Conservation (phyloP, 2,797 vertebrate genomes). For the Anniella stebbinsi region DNA sequence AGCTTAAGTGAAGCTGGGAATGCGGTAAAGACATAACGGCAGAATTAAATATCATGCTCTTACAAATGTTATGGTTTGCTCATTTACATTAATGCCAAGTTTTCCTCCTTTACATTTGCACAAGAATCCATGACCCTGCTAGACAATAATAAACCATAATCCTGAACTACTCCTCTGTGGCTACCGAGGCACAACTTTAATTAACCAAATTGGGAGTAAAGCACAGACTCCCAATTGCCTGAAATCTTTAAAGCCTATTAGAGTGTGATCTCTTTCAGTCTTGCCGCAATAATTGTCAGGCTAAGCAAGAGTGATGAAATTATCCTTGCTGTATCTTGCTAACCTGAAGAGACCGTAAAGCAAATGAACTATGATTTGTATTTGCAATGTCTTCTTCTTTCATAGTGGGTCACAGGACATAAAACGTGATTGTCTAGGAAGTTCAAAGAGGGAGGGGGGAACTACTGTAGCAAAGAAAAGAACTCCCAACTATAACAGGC, state of each 20-base stretch:
- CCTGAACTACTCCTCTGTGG: conserved; percentile 52
- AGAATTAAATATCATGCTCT: conserved; percentile 18
- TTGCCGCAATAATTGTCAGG: conserved; percentile 57
- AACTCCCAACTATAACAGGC: conserved; percentile 9
- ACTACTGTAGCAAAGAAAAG: conserved; percentile 42
- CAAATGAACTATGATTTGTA: conserved; percentile 47
- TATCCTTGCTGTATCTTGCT: conserved; percentile 60
- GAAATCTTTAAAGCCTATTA: conserved; percentile 69
- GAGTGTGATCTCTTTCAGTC: conserved; percentile 59
- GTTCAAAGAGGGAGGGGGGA: conserved; percentile 15
- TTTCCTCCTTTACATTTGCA: conserved; percentile 24
- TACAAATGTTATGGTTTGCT: conserved; percentile 45
- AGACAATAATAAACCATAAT: conserved; percentile 53
- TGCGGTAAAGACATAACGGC: background rate
- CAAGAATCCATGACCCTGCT: conserved; percentile 27
- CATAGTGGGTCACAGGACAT: conserved; percentile 46
- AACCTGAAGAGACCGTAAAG: conserved; percentile 30
- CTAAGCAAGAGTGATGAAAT: conserved; percentile 29
- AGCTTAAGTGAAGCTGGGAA: conserved; percentile 14
- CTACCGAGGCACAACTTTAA: conserved; percentile 62
- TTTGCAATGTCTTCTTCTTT: conserved; percentile 59
- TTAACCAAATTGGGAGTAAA: conserved; percentile 65
- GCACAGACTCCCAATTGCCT: conserved; percentile 49
- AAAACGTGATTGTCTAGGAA: conserved; percentile 32
- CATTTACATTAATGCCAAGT: conserved; percentile 33